Conservation (phyloP, 1,140 invertebrate species). For the Medauroidea extradentata region DNA sequence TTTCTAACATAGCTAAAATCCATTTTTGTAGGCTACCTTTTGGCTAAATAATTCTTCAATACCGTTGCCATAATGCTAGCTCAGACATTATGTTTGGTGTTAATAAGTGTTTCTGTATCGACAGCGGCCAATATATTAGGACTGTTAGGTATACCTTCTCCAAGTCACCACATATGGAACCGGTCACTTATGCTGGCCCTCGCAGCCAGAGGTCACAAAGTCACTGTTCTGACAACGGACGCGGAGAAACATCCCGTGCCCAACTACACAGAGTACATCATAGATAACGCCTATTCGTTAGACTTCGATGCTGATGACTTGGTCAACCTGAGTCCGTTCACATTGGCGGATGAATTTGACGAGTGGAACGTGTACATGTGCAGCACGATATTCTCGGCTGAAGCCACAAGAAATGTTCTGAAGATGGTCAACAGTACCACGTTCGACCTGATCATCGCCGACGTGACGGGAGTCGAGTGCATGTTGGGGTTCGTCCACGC, state of each 20-base stretch:
- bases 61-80: no score
- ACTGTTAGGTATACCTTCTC: conserved; percentile 57
- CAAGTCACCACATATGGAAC: conserved; percentile 65
- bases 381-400: no score
- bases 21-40: no score
- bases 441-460: no score
- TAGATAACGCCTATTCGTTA: background rate
- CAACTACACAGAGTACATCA: conserved; percentile 27
- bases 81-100: no score
- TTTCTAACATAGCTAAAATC: no score
- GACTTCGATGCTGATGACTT: background rate
- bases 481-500: background rate
- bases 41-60: no score
- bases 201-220: conserved; percentile 56
- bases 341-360: background rate
- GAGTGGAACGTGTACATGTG: background rate
- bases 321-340: background rate
- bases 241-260: conserved; percentile 43
- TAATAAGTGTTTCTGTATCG: no score
- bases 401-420: background rate
- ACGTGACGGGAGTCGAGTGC: no score
- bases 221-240: conserved; percentile 65
- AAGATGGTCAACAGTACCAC: no score
- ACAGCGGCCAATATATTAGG: conserved; percentile 53
- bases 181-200: conserved; percentile 58